Conservation (phyloP, 2,888 invertebrate species). For the Nudaria mundana region DNA sequence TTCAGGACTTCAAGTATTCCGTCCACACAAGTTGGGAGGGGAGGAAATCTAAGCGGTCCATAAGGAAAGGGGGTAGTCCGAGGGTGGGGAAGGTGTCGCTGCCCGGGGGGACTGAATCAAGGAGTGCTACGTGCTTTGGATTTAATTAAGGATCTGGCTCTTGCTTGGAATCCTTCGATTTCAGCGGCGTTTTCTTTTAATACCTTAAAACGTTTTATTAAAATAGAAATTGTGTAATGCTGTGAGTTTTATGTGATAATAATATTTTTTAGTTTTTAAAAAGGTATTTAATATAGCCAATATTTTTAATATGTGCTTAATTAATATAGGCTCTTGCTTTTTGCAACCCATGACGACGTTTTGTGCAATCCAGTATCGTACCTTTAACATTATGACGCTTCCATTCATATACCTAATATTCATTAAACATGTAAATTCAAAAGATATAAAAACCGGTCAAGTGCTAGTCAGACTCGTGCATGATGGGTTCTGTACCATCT, state of each 20-base stretch:
- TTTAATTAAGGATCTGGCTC: slow-evolving; percentile 78
- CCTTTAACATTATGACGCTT: no score
- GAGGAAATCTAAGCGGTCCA: slow-evolving; percentile 80
- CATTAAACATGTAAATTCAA: no score
- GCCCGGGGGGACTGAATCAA: slow-evolving; percentile 75
- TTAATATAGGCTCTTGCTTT: no score
- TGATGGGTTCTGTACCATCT: no score
- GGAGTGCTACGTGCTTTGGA: slow-evolving; percentile 77
- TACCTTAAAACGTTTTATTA: slow-evolving; percentile 43
- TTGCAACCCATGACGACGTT: no score
- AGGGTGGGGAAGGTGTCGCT: slow-evolving; percentile 45
- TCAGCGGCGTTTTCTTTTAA: slow-evolving; percentile 75
- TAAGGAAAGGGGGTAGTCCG: slow-evolving; percentile 63
- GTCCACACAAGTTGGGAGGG: slow-evolving; percentile 72
- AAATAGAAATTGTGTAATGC: slow-evolving; percentile 28
- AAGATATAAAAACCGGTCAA: no score
- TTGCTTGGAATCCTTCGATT: slow-evolving; percentile 75
- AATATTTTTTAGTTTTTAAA: slow-evolving; percentile 12
- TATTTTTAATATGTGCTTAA: no score
- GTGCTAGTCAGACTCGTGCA: no score
- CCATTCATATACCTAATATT: no score
- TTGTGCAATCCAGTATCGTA: no score
- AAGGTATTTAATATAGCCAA: no score
- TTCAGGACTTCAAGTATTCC: slow-evolving; percentile 76
- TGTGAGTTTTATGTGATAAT: slow-evolving; percentile 21